These are phyloP conservation scores for Myzus persicae DNA, from an alignment of 1,140 invertebrate species.

Conservation along the genomic window DNA sequence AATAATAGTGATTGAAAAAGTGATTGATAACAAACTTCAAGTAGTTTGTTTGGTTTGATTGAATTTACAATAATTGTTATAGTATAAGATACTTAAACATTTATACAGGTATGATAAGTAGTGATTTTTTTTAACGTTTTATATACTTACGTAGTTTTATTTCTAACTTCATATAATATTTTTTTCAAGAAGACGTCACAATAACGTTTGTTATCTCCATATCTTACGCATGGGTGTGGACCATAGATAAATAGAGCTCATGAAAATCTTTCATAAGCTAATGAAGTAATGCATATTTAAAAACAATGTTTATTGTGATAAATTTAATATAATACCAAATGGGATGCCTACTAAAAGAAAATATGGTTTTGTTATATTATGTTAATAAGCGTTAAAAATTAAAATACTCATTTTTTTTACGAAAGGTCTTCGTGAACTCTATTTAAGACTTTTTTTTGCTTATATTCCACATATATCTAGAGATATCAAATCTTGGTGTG, in stretches of 20 bases:
- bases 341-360: no score
- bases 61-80: not conserved
- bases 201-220: not conserved
- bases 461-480: not conserved
- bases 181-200: not conserved
- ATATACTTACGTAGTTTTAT: not conserved
- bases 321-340: not conserved
- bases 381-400: not conserved
- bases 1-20: not conserved
- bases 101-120: not conserved
- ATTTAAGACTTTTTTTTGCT: not conserved
- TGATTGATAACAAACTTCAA: not conserved
- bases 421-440: not conserved
- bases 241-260: not conserved
- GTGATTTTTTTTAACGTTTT: not conserved
- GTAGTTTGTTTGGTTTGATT: not conserved
- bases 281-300: no score
- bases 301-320: not conserved
- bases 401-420: no score
- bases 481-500: not conserved
- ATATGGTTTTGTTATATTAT: not conserved
- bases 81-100: not conserved
- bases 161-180: not conserved
- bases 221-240: not conserved
- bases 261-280: not conserved